Conservation (phyloP, 2,113 vertebrate genomes). For the Ceyx cyanopectus region DNA sequence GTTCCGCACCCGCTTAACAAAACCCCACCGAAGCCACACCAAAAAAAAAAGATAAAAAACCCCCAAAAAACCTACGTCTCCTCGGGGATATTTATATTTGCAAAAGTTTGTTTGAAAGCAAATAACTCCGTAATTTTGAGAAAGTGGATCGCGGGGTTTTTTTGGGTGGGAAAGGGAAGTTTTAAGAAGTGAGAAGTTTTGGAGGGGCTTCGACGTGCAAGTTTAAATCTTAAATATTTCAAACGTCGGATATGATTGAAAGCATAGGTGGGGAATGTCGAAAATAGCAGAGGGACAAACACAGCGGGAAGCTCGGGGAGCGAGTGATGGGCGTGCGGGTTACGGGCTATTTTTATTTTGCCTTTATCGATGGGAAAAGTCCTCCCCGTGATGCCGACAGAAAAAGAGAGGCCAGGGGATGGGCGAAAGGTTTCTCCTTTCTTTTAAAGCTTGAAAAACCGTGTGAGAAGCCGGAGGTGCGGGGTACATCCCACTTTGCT, state of each 20-base stretch:
- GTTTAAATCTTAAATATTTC: background rate
- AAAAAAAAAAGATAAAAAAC: background rate
- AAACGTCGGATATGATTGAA: background rate
- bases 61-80: too few species aligned
- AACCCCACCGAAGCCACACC: background rate
- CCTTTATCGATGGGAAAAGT: background rate
- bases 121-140: background rate
- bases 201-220: rapidly evolving
- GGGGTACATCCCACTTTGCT: background rate
- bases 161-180: background rate
- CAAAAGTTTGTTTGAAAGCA: background rate
- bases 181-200: background rate
- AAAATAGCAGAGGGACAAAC: rapidly evolving
- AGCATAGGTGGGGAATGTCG: background rate
- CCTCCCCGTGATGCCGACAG: background rate
- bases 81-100: background rate
- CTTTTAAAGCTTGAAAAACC: background rate
- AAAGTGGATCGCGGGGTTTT: background rate
- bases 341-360: background rate
- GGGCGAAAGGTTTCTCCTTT: background rate
- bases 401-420: rapidly evolving
- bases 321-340: rapidly evolving
- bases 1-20: background rate
- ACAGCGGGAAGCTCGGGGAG: background rate
- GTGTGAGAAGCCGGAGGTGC: background rate